Evolutionary conservation across 2,797 vertebrate genomes (phyloP).

Genomic region (Hemitrygon akajei): DNA sequence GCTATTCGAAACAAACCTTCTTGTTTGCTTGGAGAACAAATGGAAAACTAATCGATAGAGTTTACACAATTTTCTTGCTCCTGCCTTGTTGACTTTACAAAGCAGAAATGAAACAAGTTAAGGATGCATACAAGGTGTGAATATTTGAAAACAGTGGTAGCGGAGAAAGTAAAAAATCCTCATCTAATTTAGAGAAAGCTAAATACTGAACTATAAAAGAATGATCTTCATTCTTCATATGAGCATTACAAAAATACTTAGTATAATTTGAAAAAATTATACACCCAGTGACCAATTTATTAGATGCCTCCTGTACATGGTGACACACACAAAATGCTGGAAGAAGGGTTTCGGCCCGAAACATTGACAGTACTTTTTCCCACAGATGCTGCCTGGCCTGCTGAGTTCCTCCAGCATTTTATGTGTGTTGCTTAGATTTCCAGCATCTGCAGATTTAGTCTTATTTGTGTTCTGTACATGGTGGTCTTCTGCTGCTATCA

Average conservation of each 20-base stretch:
- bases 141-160: neutral
- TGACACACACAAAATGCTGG: too few relatives aligned
- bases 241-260: slow-evolving; percentile 10
- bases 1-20: slow-evolving; percentile 9
- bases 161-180: neutral
- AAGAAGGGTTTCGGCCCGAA: too few relatives aligned
- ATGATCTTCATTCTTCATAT: neutral
- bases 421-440: too few relatives aligned
- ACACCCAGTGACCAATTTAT: too few relatives aligned
- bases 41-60: slow-evolving; percentile 4
- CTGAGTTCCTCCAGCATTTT: too few relatives aligned
- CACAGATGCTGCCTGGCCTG: too few relatives aligned
- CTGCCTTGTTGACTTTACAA: slow-evolving; percentile 12
- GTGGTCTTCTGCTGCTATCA: too few relatives aligned
- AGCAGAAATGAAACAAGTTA: slow-evolving; percentile 30
- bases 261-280: too few relatives aligned
- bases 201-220: neutral
- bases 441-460: too few relatives aligned
- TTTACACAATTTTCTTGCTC: neutral
- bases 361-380: too few relatives aligned
- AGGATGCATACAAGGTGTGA: neutral
- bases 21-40: slow-evolving; percentile 36
- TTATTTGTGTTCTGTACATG: too few relatives aligned
- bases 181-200: neutral
- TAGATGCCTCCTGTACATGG: too few relatives aligned